phyloP scores from a whole-genome alignment of 2,797 vertebrate genomes.

The Alcedo quadribrachys region DNA sequence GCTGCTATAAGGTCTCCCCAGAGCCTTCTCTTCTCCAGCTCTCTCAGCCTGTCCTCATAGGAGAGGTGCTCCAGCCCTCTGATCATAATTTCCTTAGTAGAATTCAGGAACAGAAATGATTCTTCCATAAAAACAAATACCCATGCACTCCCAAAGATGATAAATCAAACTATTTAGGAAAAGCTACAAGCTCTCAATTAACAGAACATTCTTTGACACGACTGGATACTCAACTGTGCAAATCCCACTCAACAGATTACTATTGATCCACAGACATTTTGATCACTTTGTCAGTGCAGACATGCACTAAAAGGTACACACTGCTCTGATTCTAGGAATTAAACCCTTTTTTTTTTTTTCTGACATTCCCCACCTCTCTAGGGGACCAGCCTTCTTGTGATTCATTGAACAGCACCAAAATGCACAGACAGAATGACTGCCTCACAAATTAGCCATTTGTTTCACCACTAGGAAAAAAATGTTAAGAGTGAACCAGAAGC shows the following conservation, averaged over 20 bases:
- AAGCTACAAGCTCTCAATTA: slow-evolving; percentile 24
- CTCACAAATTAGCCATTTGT: background rate
- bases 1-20: no score
- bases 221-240: background rate
- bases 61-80: no score
- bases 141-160: background rate
- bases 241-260: background rate
- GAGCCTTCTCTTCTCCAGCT: no score
- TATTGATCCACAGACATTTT: background rate
- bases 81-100: background rate
- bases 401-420: background rate
- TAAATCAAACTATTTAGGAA: background rate
- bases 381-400: background rate
- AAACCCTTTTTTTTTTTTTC: background rate
- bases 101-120: background rate
- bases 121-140: background rate
- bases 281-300: background rate
- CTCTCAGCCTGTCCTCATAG: no score
- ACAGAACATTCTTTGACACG: background rate
- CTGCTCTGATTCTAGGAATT: background rate
- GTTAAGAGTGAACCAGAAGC: background rate
- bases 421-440: background rate
- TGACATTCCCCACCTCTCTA: background rate
- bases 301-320: background rate
- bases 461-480: background rate